phyloP scores from a whole-genome alignment of 2,113 vertebrate genomes.

The Lampris megalopsis region DNA sequence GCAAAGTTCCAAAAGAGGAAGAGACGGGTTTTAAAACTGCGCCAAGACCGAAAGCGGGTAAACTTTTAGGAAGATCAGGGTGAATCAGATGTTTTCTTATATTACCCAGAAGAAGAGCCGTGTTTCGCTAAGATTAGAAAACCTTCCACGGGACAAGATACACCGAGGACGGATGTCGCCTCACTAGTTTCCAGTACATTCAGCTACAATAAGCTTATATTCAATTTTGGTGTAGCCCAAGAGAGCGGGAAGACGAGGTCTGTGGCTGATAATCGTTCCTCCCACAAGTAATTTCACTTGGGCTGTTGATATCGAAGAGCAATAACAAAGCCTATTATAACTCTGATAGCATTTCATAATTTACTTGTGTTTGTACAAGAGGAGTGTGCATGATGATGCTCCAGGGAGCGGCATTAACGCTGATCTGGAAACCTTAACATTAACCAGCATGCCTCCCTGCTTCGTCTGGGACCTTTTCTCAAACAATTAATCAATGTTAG shows the following conservation, averaged over 20 bases:
- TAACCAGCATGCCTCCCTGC: conserved; percentile 25
- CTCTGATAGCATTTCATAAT: conserved; percentile 14
- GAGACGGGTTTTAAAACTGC: conserved; percentile 42
- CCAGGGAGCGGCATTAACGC: conserved; percentile 22
- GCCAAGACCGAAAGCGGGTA: conserved; percentile 57
- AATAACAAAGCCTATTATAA: conserved; percentile 11
- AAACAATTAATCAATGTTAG: conserved; percentile 41
- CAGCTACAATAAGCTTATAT: neutral
- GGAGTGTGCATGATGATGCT: conserved; percentile 14
- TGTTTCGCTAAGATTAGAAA: conserved; percentile 37
- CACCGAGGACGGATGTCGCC: conserved; percentile 22
- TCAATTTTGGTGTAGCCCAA: neutral
- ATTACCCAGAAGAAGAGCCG: conserved; percentile 52
- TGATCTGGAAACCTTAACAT: conserved; percentile 38
- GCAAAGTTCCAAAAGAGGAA: conserved; percentile 48
- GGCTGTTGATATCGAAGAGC: conserved; percentile 8
- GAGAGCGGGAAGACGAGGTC: neutral
- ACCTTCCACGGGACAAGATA: conserved; percentile 30
- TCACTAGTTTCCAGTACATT: conserved; percentile 21
- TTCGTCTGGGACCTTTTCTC: conserved; percentile 41
- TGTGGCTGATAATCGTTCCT: neutral
- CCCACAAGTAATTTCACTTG: neutral
- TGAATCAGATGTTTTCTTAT: conserved; percentile 51
- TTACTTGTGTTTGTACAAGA: neutral
- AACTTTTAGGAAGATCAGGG: conserved; percentile 65